Evolutionary conservation across 2,797 vertebrate genomes (phyloP), one percentile per base, ranked within the genome.

Genomic region (Trachurus trachurus): DNA sequence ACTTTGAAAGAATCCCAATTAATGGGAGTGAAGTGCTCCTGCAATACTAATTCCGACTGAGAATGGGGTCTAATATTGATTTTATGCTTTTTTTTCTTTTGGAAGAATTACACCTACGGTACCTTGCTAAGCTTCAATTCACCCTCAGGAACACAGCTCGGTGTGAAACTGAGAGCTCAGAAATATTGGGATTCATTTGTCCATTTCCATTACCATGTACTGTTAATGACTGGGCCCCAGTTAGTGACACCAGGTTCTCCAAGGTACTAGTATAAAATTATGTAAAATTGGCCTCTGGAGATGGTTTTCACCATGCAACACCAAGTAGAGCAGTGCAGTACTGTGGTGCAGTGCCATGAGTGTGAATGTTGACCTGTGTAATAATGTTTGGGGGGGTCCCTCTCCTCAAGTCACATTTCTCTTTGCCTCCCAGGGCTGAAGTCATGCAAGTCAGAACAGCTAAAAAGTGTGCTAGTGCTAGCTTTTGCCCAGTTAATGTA

Each of bases 401-500:
- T 59, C 39, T 68, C 50, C 60, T 69, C 47, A 62, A 21, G 39
- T 70, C 34, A 31, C 8, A 59, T 52, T 50, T 70, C 60, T 67
- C 37, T 37, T 26, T 71, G 62, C 21, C 26, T 76, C 79, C 67
- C 6, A 11, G 19, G 47, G 52, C 59, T 31, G 52, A 53, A 76
- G 65, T 73, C 62, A 54, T 66, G 67, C 45, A 71, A 75, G 22
- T 45, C 2, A 45, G 40, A 31, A 49, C 4, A 15, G 42, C 15
- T 6, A 17, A 40, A 63, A 16, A 8, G 21, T 3, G 64, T 65
- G 34, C 17, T 9, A 47, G 37, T 50, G n/a, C n/a, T n/a, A n/a
- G 71, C 74, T 83, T 83, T 80, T 78, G 67, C 73, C 72, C 34
- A 62, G 60, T 50, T 29, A 31, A 50, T 76, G 56, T 76, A n/a